These are phyloP conservation scores for Lysandra bellargus DNA, from an alignment of 2,888 invertebrate species.

Conservation along the genomic window DNA sequence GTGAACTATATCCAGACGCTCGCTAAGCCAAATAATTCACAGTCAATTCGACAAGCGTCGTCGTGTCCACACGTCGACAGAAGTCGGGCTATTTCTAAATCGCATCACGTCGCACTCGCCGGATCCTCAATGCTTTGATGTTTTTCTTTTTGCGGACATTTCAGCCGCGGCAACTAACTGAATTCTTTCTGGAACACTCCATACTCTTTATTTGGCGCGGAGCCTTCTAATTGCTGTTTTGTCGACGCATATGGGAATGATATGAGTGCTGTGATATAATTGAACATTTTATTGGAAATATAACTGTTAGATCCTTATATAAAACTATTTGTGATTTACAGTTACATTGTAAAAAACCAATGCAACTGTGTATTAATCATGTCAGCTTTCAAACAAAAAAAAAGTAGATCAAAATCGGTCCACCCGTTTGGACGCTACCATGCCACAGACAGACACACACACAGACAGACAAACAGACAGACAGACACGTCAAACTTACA, in stretches of 20 bases:
- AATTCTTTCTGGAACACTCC: conserved; percentile 73
- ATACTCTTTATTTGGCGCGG: conserved; percentile 50
- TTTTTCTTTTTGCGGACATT: conserved; percentile 77
- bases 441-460: too few relatives aligned
- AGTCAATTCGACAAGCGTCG: conserved; percentile 65
- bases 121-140: conserved; percentile 75
- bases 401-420: too few relatives aligned
- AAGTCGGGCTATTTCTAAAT: conserved; percentile 70
- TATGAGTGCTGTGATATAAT: conserved; percentile 27
- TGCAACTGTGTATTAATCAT: not conserved
- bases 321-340: not conserved
- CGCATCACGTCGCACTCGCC: conserved; percentile 70
- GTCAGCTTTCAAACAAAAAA: too few relatives aligned
- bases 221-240: conserved; percentile 40
- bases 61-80: conserved; percentile 60
- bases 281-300: conserved; percentile 1
- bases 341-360: not conserved
- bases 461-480: too few relatives aligned
- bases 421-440: too few relatives aligned
- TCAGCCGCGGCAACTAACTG: conserved; percentile 59
- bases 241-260: conserved; percentile 25
- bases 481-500: too few relatives aligned
- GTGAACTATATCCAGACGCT: conserved; percentile 24
- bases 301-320: conserved; percentile 3
- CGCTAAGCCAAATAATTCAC: conserved; percentile 63